phyloP scores from a whole-genome alignment of 2,113 vertebrate genomes.

The Butastur rufipennis region DNA sequence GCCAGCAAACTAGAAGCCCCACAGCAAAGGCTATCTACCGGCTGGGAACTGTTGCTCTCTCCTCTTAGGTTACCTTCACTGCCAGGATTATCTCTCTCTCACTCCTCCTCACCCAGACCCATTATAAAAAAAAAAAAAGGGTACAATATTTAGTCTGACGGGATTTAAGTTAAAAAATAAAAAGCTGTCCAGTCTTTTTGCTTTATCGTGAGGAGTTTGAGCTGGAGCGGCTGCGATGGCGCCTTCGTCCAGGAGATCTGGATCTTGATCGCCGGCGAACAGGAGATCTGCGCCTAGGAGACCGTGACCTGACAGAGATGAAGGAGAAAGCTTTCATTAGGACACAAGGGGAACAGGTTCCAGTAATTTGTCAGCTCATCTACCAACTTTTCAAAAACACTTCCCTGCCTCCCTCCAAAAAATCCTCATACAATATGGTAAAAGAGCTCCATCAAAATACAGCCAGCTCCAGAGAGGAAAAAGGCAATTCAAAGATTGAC shows the following conservation, averaged over 20 bases:
- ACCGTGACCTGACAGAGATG: conserved; percentile 82
- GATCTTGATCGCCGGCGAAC: conserved; percentile 89
- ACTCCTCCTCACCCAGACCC: neutral
- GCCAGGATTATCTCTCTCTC: neutral
- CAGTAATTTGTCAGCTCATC: neutral
- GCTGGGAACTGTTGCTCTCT: neutral
- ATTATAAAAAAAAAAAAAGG: conserved; percentile 43
- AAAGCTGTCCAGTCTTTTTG: conserved; percentile 25
- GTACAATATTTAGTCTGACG: conserved; percentile 47
- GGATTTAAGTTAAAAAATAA: conserved; percentile 62
- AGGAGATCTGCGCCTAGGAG: conserved; percentile 91
- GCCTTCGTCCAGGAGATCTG: conserved; percentile 89
- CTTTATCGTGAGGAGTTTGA: conserved; percentile 96
- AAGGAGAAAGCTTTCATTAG: neutral
- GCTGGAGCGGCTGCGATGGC: conserved; percentile 95
- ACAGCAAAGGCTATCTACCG: neutral
- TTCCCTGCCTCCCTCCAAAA: neutral
- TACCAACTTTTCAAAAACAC: neutral
- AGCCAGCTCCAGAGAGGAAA: neutral
- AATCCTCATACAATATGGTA: neutral
- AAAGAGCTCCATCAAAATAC: neutral
- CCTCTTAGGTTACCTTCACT: neutral
- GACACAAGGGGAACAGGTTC: neutral
- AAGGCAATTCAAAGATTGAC: neutral
- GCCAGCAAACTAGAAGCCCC: neutral